Base-by-base conservation (phyloP, 1,140 invertebrate species). In the Aphidius gifuensis region DNA sequence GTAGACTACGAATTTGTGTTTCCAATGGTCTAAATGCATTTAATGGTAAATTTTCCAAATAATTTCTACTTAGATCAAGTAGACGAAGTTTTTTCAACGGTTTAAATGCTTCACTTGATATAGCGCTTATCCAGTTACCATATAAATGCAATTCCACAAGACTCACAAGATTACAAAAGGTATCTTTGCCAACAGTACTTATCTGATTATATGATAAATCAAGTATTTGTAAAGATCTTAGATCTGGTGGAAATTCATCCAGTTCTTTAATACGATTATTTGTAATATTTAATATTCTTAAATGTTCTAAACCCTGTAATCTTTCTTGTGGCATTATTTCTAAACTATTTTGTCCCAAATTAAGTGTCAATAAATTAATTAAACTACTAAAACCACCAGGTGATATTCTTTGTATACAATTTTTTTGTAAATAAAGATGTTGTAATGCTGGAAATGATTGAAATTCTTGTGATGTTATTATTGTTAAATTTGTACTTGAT, bases 391-490 rank as follows among this genome's bases (percentile, higher is more conserved):
- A 96, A 43, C 92, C 90, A 3, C 92, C 90, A 0, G 93, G 92
- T 1, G 92, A 94, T 56, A 96, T 85, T 64, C 90, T 84, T 5
- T 86, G 86, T 39, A 96, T 91, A 64, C 86, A 83, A 74, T 95
- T 96, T 64, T 87, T 82, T 3, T 84, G 82, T 45, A 96, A 75
- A 65, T 87, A 88, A 16, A 96, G 81, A 68, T 88, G 88, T 67
- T 90, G 83, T 8, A 96, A 79, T 0, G 86, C 85, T 4, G 91
- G 89, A 69, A 94, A 94, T n/a, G 90, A 86, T 70, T 92, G 88
- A 71, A 96, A 94, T 69, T 95, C 93, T 70, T 90, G 90, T 49
- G 91, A 92, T 0, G 92, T 93, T 5, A 96, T 84, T 55, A 94
- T 88, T 3, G 86, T 91, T 9, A 96, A 80, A 74, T 95, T 95